Conservation (phyloP, 2,797 vertebrate genomes). For the Gymnopithys bicolor region DNA sequence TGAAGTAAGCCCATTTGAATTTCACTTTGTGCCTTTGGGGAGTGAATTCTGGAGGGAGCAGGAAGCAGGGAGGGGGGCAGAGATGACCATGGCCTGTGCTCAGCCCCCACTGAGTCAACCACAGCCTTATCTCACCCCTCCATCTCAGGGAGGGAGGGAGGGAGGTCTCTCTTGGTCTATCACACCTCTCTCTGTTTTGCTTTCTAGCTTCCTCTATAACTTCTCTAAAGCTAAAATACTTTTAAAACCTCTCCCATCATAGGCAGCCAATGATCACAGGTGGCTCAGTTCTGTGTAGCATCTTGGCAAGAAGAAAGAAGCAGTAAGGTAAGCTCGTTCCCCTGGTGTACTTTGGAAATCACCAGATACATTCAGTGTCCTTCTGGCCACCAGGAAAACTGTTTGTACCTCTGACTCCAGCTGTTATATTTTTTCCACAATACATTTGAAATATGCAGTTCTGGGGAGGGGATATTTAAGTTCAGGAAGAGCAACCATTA, state of each 20-base stretch:
- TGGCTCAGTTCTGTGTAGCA: neutral
- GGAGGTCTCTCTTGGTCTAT: neutral
- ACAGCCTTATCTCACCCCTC: neutral
- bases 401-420: neutral
- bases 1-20: neutral
- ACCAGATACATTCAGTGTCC: neutral
- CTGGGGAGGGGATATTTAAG: neutral
- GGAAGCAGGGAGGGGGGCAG: neutral
- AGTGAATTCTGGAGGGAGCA: neutral
- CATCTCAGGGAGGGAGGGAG: neutral
- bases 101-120: neutral
- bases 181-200: neutral
- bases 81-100: neutral
- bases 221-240: neutral
- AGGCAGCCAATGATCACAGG: neutral
- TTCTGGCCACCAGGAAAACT: rapidly evolving
- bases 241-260: neutral
- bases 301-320: neutral
- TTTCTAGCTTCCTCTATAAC: neutral
- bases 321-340: conserved; percentile 8
- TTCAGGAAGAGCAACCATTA: neutral
- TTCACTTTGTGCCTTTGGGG: neutral
- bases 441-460: neutral
- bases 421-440: neutral
- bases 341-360: neutral